Evolutionary conservation across 2,113 vertebrate genomes (phyloP).

Genomic region (human): DNA sequence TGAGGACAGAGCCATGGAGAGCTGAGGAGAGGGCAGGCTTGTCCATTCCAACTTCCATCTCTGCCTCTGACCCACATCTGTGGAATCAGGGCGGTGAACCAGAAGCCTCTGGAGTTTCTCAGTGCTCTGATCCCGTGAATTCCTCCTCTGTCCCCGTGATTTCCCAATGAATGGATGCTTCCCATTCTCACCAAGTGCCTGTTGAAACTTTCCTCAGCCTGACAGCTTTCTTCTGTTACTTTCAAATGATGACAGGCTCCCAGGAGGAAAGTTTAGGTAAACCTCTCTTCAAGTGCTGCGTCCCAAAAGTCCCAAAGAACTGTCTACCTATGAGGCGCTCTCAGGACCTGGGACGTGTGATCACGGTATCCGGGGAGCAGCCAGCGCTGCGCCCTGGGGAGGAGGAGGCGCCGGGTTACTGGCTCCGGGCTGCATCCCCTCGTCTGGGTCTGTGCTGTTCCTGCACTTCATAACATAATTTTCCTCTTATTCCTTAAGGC

Average conservation of each 20-base stretch:
- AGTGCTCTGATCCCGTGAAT: neutral
- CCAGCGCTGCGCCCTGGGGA: neutral
- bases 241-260: neutral
- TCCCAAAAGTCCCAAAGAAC: neutral
- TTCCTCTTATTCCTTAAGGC: neutral
- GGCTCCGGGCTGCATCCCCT: neutral
- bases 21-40: accelerated
- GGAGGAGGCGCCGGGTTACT: neutral
- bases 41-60: neutral
- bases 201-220: neutral
- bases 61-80: accelerated
- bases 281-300: neutral
- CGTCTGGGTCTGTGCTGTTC: neutral
- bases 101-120: neutral
- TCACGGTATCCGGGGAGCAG: accelerated
- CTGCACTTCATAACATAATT: neutral
- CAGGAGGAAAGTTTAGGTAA: neutral
- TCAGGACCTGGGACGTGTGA: neutral
- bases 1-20: neutral
- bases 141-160: neutral
- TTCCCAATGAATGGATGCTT: neutral
- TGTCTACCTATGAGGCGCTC: neutral
- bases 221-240: neutral
- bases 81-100: accelerated
- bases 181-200: neutral